Percentiles rank a stretch among this genome's conserved stretches.
Evolutionary conservation across 2,797 vertebrate species (phyloP).

Genomic region (Molossus molossus): DNA sequence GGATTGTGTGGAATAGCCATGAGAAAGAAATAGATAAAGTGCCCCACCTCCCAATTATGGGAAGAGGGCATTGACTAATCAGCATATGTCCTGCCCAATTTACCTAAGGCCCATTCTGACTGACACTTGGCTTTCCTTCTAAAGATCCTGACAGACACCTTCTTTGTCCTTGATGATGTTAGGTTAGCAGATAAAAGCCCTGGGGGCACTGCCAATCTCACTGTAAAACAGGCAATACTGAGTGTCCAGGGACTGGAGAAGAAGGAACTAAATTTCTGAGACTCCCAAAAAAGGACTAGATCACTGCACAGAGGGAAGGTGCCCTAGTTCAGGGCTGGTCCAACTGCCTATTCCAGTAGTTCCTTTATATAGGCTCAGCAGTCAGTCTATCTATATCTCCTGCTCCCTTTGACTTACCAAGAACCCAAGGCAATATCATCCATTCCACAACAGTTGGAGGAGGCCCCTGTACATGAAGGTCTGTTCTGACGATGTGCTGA

Average conservation of each 20-base stretch:
- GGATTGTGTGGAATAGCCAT: neutral
- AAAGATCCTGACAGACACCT: neutral
- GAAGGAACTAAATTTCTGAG: conserved; percentile 61
- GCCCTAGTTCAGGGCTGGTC: conserved; percentile 2
- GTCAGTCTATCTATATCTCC: neutral
- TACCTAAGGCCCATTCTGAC: neutral
- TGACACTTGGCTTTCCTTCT: conserved; percentile 63
- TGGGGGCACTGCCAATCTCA: conserved; percentile 10
- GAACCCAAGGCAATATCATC: conserved; percentile 99
- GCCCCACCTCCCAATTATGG: neutral
- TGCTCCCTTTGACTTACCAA: conserved; percentile 91
- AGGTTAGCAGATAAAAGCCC: neutral
- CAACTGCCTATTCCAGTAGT: neutral
- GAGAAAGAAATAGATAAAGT: conserved; percentile 46
- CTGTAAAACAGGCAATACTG: conserved; percentile 1
- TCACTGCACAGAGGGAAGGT: neutral
- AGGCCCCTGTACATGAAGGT: conserved; percentile 98
- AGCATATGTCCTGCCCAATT: neutral
- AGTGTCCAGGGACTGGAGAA: neutral
- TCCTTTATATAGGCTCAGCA: conserved; percentile 6
- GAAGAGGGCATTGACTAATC: neutral
- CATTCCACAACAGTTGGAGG: conserved; percentile 98
- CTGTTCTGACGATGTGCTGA: conserved; percentile 97
- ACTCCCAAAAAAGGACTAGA: neutral
- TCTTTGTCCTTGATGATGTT: conserved; percentile 11